These are phyloP conservation scores for Taurulus bubalis DNA, from an alignment of 2,113 vertebrate species.

Conservation along the genomic window DNA sequence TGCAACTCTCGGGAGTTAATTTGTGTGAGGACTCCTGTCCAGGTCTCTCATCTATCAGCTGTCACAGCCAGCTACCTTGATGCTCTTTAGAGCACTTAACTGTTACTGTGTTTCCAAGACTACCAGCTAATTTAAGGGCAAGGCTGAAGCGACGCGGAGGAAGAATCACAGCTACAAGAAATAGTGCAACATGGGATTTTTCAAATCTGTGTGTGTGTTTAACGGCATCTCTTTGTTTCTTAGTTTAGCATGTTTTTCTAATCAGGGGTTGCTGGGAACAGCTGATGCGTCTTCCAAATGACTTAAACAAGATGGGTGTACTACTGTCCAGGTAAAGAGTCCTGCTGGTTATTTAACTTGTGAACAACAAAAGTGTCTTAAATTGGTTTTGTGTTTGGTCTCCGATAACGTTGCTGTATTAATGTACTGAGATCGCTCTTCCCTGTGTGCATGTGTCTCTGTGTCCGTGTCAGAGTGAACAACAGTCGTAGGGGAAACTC, in stretches of 20 bases:
- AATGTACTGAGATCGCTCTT: not conserved
- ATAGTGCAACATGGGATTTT: slow-evolving; percentile 20
- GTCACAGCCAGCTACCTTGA: slow-evolving; percentile 74
- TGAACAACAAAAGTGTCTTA: not conserved
- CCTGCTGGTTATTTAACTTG: not conserved
- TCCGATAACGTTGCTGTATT: not conserved
- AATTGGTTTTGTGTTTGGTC: not conserved
- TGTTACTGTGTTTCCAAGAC: slow-evolving; percentile 65
- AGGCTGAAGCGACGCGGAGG: slow-evolving; percentile 26
- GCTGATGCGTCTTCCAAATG: slow-evolving; percentile 65
- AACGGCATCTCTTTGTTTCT: not conserved
- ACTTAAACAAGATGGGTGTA: slow-evolving; percentile 69
- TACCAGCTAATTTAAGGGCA: slow-evolving; percentile 70
- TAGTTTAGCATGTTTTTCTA: slow-evolving; percentile 43
- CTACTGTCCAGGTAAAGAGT: slow-evolving; percentile 72
- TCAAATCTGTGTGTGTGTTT: not conserved
- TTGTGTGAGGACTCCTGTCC: slow-evolving; percentile 25
- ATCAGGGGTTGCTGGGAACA: slow-evolving; percentile 54
- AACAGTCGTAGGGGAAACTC: slow-evolving; percentile 57
- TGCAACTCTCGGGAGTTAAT: slow-evolving; percentile 28
- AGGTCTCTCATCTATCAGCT: slow-evolving; percentile 62
- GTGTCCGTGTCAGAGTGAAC: slow-evolving; percentile 64
- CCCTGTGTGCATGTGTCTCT: slow-evolving; percentile 7
- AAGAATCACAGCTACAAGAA: slow-evolving; percentile 48
- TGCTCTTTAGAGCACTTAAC: slow-evolving; percentile 73